Percentiles rank a stretch among this genome's conserved stretches.
Conservation (phyloP, 1,140 invertebrate genomes). For the Drosophila rufa region DNA sequence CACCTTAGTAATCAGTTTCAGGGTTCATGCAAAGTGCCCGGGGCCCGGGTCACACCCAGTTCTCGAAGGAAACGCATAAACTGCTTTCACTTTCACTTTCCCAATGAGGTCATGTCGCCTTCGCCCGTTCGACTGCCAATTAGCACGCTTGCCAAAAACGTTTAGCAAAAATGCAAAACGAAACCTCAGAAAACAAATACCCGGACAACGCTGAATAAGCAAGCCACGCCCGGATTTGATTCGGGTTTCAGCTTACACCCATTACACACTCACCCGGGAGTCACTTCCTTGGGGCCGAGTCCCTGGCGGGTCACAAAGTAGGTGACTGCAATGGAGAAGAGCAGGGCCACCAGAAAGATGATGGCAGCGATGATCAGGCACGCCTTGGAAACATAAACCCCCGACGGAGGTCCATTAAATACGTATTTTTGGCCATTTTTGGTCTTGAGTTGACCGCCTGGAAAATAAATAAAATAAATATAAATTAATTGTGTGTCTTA, state of each 20-base stretch:
- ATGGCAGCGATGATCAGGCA: slow-evolving; percentile 68
- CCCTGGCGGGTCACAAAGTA: slow-evolving; percentile 73
- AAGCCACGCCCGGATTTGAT: slow-evolving; percentile 30
- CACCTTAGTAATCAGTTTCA: slow-evolving; percentile 23
- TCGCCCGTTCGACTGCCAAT: slow-evolving; percentile 58
- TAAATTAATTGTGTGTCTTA: background rate
- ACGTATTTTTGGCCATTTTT: slow-evolving; percentile 85
- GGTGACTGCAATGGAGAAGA: slow-evolving; percentile 72
- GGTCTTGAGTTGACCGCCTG: slow-evolving; percentile 84
- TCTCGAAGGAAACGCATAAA: slow-evolving; percentile 38
- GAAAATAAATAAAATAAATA: slow-evolving; percentile 9
- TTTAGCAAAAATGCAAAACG: slow-evolving; percentile 49
- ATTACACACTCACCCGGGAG: slow-evolving; percentile 55
- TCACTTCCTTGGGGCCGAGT: slow-evolving; percentile 28
- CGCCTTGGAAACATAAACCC: slow-evolving; percentile 74
- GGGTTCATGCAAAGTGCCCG: slow-evolving; percentile 46
- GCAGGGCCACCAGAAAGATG: slow-evolving; percentile 66
- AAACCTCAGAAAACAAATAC: slow-evolving; percentile 45
- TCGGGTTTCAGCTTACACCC: slow-evolving; percentile 11
- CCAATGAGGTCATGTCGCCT: slow-evolving; percentile 65
- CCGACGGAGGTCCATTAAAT: slow-evolving; percentile 79
- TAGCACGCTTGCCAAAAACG: slow-evolving; percentile 63
- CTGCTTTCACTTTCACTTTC: slow-evolving; percentile 71
- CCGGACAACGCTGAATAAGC: slow-evolving; percentile 38
- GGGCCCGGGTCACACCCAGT: slow-evolving; percentile 22